Base-by-base conservation (phyloP, 2,797 vertebrate species). In the Nyctibius grandis region DNA sequence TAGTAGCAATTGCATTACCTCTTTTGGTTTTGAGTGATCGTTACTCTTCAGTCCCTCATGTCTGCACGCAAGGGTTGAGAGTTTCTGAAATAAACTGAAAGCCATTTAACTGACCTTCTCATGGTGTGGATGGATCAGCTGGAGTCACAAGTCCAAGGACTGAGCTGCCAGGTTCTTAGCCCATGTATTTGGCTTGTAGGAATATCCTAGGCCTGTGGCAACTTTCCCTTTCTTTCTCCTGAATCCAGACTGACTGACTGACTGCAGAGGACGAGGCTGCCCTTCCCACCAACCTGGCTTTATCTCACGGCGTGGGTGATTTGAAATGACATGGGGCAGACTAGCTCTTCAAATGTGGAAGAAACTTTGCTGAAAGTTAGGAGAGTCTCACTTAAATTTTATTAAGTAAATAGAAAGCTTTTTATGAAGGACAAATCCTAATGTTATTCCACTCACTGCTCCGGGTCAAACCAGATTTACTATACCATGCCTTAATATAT, bases 1-100 rank as follows among this genome's bases (percentile, higher is more conserved):
- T 79, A 83, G 88, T 50, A 79, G 74, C 81, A 87, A 86, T 86
- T 95, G 54, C 70, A 92, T 74, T 48, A 5, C 84, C 59, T 83
- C 56, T 40, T 80, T 59, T 45, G 36, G 14, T 59, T 94, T 81
- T 42, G 74, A 79, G 78, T 9, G 59, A 33, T 69, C 33, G 5
- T 84, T 80, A 64, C 33, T 91, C 68, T 60, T 44, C 9, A 44
- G 56, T 57, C 78, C 67, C 50, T 67, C 2, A 1, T 5, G 5
- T 74, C 85, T 60, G 11, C 31, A n/a, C 1, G 3, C 63, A 38
- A 80, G 64, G 60, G 15, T 47, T 63, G 83, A 72, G 59, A 63
- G 74, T 45, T 85, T 90, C 67, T 56, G 76, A 89, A 87, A 79
- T 47, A 61, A 95, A 79, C 59, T 19, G 70, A 50, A 47, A 65